phyloP scores from a whole-genome alignment of 2,113 vertebrate species.

The Spheniscus mendiculus region DNA sequence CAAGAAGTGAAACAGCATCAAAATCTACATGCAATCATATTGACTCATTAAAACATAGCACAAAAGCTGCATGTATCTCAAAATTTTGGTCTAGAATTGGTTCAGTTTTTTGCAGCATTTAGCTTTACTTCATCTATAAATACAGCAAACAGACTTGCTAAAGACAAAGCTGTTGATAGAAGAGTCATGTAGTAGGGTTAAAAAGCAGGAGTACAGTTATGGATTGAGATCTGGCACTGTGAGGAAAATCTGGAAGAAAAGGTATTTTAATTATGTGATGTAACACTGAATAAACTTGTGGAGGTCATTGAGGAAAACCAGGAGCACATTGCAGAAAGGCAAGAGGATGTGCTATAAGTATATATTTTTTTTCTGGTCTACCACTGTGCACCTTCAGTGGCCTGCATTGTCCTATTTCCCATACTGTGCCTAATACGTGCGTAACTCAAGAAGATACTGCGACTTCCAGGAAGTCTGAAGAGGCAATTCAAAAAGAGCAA shows the following conservation, averaged over 20 bases:
- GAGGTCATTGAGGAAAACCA: not conserved
- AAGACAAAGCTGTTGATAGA: not conserved
- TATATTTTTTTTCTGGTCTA: not conserved
- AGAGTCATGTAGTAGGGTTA: not conserved
- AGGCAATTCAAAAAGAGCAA: not conserved
- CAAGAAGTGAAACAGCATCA: not conserved
- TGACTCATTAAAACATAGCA: not conserved
- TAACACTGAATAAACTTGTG: not conserved
- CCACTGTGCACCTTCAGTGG: not conserved
- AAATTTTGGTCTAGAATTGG: not conserved
- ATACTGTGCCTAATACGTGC: not conserved
- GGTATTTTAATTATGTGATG: not conserved
- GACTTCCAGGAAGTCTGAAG: not conserved
- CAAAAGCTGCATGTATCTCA: not conserved
- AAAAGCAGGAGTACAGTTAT: not conserved
- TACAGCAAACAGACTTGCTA: not conserved
- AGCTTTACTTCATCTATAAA: not conserved
- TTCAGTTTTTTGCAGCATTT: not conserved
- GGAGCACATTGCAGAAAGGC: not conserved
- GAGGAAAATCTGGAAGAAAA: not conserved
- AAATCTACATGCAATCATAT: not conserved
- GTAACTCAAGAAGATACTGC: not conserved
- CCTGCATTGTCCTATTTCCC: not conserved
- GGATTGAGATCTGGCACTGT: not conserved
- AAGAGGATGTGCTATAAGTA: not conserved